These are phyloP conservation scores for Eudasyphora cyanicolor DNA, from an alignment of 2,888 invertebrate genomes.

Conservation along the genomic window DNA sequence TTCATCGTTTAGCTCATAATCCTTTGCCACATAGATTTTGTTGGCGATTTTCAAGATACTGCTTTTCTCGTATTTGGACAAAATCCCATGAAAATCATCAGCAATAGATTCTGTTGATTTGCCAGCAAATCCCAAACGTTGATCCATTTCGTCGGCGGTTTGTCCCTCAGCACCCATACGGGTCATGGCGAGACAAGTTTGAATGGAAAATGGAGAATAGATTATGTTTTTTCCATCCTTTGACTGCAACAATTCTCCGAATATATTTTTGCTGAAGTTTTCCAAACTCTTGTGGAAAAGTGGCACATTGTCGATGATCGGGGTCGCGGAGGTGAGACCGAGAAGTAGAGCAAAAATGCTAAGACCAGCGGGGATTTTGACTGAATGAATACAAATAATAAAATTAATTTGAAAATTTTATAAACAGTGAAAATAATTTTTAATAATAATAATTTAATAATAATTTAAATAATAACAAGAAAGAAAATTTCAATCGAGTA, in stretches of 20 bases:
- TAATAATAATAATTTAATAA: no score
- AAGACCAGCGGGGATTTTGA: neutral
- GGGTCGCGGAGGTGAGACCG: neutral
- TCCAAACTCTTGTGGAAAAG: neutral
- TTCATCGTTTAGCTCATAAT: slow-evolving; percentile 81
- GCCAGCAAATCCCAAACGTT: slow-evolving; percentile 71
- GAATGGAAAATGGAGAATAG: slow-evolving; percentile 82
- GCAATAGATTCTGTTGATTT: slow-evolving; percentile 70
- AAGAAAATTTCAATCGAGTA: no score
- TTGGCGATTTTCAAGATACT: slow-evolving; percentile 84
- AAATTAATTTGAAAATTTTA: no score
- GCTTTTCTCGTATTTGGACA: slow-evolving; percentile 71
- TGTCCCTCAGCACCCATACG: slow-evolving; percentile 85
- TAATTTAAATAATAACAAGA: no score
- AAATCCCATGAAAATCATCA: slow-evolving; percentile 70
- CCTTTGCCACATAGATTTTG: slow-evolving; percentile 85
- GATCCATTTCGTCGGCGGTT: slow-evolving; percentile 72
- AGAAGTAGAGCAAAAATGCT: neutral
- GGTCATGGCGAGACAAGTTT: slow-evolving; percentile 85
- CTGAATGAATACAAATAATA: no score
- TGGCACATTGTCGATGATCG: neutral
- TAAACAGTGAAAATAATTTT: no score
- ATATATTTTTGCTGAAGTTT: neutral
- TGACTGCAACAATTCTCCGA: slow-evolving; percentile 77
- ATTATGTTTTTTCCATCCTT: slow-evolving; percentile 67